Evolutionary conservation across 2,113 vertebrate genomes (phyloP).

Genomic region (Neofelis nebulosa): DNA sequence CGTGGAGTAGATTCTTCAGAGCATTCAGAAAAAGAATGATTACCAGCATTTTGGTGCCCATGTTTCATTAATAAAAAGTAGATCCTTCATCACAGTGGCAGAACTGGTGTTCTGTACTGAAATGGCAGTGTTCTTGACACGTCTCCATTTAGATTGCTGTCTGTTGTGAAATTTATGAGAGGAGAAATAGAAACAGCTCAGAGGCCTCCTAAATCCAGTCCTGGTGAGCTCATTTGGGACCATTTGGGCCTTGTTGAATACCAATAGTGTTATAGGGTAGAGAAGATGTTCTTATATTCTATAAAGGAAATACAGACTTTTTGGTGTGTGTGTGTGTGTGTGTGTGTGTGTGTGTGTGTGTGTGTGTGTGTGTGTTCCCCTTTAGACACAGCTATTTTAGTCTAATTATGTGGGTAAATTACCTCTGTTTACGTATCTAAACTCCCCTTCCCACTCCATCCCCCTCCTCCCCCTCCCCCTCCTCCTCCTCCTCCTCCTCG

Average conservation of each 20-base stretch:
- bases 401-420: neutral
- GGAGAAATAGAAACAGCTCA: slow-evolving; percentile 1
- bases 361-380: neutral
- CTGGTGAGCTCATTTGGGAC: neutral
- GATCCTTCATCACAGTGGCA: neutral
- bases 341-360: neutral
- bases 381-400: neutral
- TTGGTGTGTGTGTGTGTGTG: neutral
- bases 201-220: neutral
- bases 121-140: neutral
- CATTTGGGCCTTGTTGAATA: neutral
- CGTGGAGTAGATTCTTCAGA: slow-evolving; percentile 3
- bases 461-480: neutral
- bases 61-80: slow-evolving; percentile 14
- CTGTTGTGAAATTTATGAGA: slow-evolving; percentile 8
- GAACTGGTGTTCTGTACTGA: slow-evolving; percentile 16
- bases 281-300: neutral
- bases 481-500: neutral
- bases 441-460: neutral
- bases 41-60: neutral
- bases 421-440: neutral
- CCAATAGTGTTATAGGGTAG: neutral
- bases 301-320: neutral
- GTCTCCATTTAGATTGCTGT: neutral
- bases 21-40: neutral